These are phyloP conservation scores for Lithobius niger DNA, from an alignment of 1,140 invertebrate species.

Conservation along the genomic window DNA sequence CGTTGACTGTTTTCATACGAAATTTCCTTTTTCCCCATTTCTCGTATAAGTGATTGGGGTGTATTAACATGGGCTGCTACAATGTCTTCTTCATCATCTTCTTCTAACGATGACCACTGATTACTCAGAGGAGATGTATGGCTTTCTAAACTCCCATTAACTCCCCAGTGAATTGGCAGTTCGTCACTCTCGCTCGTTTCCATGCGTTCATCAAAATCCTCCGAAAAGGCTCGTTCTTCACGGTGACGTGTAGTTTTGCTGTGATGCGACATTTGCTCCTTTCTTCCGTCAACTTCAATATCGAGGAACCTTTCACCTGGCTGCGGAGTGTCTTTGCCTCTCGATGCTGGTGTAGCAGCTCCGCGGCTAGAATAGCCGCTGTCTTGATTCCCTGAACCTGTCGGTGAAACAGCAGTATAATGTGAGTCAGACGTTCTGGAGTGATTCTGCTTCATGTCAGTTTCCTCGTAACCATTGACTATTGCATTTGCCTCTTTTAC, in stretches of 20 bases:
- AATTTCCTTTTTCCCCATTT: slow-evolving; percentile 5
- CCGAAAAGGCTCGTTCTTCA: background rate
- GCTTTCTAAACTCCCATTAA: slow-evolving; percentile 2
- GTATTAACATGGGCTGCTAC: slow-evolving; percentile 9
- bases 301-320: background rate
- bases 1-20: slow-evolving; percentile 7
- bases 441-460: background rate
- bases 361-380: slow-evolving; percentile 1
- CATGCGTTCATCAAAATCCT: slow-evolving; percentile 1
- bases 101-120: background rate
- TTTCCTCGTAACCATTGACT: background rate
- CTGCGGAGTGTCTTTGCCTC: background rate
- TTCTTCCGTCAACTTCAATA: background rate
- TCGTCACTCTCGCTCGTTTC: slow-evolving; percentile 10
- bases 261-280: background rate
- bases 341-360: background rate
- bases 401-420: background rate
- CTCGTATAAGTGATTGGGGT: background rate
- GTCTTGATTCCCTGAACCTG: background rate
- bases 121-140: background rate
- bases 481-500: slow-evolving; percentile 6
- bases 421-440: background rate
- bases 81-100: background rate
- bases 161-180: background rate
- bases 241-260: background rate